Evolutionary conservation across 2,797 vertebrate species (phyloP), one percentile per base, ranked within the genome.

Genomic region (Oreochromis mossambicus): DNA sequence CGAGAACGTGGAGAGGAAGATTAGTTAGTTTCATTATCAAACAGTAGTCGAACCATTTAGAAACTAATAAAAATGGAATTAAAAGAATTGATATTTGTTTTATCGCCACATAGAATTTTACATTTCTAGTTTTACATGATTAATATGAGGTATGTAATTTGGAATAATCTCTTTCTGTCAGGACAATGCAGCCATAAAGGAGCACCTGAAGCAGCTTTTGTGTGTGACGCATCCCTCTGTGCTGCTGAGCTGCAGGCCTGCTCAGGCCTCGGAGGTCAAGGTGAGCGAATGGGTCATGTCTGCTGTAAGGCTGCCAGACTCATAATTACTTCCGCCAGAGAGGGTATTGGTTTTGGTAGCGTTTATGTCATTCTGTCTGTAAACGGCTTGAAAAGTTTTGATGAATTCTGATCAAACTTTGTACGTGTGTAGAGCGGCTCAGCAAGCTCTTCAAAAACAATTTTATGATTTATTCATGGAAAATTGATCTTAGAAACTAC

Each of bases 201-300:
- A 96, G 82, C 92, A 96, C 78, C 56, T 99, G 91, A 96, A 90
- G 91, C 93, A 92, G 92, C 94, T 99, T 87, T 93, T 99, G 5
- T 92, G 94, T 77, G 93, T 89, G 6, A 96, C 96, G 12, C 96
- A 90, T 41, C 97, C 98, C 2, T 97, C 96, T 3, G 95, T 98
- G 78, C 88, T 96, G 83, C 95, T 99, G 94, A 97, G 95, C 95
- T 95, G 96, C 80, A 95, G 94, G 91, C 93, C 97, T 63, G 94
- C 93, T 80, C 96, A 96, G 73, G 70, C 93, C 86, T 94, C 94
- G 83, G 96, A 97, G 78, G 81, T 95, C 84, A 96, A 97, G 97
- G 98, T 99, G 91, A 93, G 93, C 24, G 5, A 7, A 3, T 14
- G 8, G 34, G 32, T 78, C 78, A 1, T 2, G 3, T 3, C 32